These are phyloP conservation scores for Flabesymbios commensalis DNA, from an alignment of 2,888 invertebrate genomes.

Conservation along the genomic window DNA sequence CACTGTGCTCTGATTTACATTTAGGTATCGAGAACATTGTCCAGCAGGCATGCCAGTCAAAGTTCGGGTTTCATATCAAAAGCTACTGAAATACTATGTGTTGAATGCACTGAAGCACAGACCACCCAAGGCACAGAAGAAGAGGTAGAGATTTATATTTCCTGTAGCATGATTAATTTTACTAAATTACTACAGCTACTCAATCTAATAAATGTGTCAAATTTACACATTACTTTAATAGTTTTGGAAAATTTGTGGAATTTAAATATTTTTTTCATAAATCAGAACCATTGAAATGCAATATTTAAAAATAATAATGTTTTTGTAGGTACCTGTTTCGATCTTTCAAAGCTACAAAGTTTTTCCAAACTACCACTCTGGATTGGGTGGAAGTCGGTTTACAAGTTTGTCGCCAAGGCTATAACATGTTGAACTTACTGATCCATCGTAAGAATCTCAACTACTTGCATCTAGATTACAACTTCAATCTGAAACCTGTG, in stretches of 20 bases:
- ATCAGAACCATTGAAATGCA: background rate
- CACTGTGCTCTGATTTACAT: background rate
- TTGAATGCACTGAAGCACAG: conserved; percentile 96
- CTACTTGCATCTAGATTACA: conserved; percentile 98
- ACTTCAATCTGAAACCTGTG: conserved; percentile 99
- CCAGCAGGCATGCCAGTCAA: conserved; percentile 78
- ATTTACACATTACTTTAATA: no score
- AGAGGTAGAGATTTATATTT: conserved; percentile 69
- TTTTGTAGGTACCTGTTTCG: conserved; percentile 80
- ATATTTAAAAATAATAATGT: background rate
- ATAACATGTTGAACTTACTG: conserved; percentile 98
- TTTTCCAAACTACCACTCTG: conserved; percentile 98
- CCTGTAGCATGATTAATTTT: no score
- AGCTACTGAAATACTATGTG: conserved; percentile 96
- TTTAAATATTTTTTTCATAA: no score
- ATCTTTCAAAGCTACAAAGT: conserved; percentile 99
- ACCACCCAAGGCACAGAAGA: conserved; percentile 98
- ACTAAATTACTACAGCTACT: no score
- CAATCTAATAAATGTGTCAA: no score
- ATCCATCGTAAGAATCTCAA: conserved; percentile 99
- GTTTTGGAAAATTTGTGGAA: no score
- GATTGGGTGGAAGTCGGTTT: conserved; percentile 99
- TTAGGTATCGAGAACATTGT: conserved; percentile 37
- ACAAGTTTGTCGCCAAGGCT: conserved; percentile 96
- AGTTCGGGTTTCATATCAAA: conserved; percentile 98